These are phyloP conservation scores for Apostichopus leukothele DNA, from an alignment of 53 echinoderm and acorn worm genomes.

Conservation along the genomic window DNA sequence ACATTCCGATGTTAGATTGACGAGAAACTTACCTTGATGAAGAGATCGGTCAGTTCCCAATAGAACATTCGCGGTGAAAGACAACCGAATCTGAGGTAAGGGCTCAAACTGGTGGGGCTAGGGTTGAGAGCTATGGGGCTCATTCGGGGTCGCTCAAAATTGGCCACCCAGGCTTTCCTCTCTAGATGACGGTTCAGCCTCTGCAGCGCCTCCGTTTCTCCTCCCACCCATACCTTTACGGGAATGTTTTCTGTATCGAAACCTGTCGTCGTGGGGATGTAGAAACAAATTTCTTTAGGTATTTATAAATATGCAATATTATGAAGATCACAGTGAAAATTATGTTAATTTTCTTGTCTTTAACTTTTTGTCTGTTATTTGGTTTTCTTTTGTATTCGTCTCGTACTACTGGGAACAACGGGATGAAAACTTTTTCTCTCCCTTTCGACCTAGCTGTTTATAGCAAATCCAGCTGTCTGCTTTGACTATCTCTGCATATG, in stretches of 20 bases:
- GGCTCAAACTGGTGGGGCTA: slow-evolving; percentile 75
- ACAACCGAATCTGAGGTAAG: slow-evolving; percentile 87
- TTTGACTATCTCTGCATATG: too few relatives aligned
- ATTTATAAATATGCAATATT: too few relatives aligned
- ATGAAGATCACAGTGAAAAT: too few relatives aligned
- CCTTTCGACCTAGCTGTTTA: too few relatives aligned
- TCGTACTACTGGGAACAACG: too few relatives aligned
- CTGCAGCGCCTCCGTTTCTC: slow-evolving; percentile 83
- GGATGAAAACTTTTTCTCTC: too few relatives aligned
- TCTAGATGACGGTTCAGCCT: slow-evolving; percentile 80
- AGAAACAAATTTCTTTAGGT: too few relatives aligned
- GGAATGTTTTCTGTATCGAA: slow-evolving; percentile 82
- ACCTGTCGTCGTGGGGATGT: slow-evolving; percentile 44
- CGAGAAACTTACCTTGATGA: slow-evolving; percentile 65
- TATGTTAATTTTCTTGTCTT: too few relatives aligned
- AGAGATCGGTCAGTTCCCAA: slow-evolving; percentile 85
- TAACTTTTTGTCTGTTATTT: too few relatives aligned
- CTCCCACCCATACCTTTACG: slow-evolving; percentile 80
- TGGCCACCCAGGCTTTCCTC: slow-evolving; percentile 92
- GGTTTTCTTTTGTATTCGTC: too few relatives aligned
- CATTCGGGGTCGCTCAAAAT: slow-evolving; percentile 89
- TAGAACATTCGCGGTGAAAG: slow-evolving; percentile 83
- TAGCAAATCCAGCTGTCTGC: too few relatives aligned
- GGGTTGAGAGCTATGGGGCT: slow-evolving; percentile 74
- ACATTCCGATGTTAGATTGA: not conserved